Evolutionary conservation across 2,888 invertebrate genomes (phyloP), one percentile per base, ranked within the genome.

Genomic region (Diplolepis rosae): DNA sequence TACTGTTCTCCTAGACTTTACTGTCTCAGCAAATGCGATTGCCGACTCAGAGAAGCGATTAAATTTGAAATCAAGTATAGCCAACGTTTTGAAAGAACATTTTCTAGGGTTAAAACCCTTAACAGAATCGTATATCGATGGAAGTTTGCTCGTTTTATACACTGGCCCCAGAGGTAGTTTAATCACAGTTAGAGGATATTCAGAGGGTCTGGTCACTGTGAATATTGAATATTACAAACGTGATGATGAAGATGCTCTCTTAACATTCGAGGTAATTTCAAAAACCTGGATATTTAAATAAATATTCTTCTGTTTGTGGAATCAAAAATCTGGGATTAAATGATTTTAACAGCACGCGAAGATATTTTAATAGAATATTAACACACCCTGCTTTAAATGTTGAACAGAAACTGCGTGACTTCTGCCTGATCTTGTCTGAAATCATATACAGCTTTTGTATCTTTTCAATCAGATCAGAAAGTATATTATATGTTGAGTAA

Each of bases 171-270:
- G 92, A 84, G 93, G 93, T 32, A 92, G 92, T 61, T 91, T 94
- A 6, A 92, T 95, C 30, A 93, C 93, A 32, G 90, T 94, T 52
- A 91, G 95, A 85, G 91, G 94, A 78, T 95, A 94, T 83, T 91
- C 92, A 56, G 93, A 93, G 81, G 96, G 96, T 69, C 90, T 95
- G 78, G 91, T 96, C 70, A 95, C 95, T 42, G 90, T 96, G 79
- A 96, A 95, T 87, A 92, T 96, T 83, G 96, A 96, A 86, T 96
- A 95, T 90, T 95, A 92, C 87, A 93, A 94, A 86, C 93, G 91
- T 73, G 94, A 95, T 70, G 92, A 92, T 76, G 94, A 94, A 83
- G 93, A 94, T 77, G 93, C 94, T 45, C 86, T 94, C 73, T 90
- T 96, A 82, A 92, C 91, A 79, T 94, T 93, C 89, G 95, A 96